Percentiles rank a stretch among this genome's conserved stretches.
These are phyloP conservation scores for Vultur gryphus DNA, from an alignment of 2,797 vertebrate species.

Conservation along the genomic window DNA sequence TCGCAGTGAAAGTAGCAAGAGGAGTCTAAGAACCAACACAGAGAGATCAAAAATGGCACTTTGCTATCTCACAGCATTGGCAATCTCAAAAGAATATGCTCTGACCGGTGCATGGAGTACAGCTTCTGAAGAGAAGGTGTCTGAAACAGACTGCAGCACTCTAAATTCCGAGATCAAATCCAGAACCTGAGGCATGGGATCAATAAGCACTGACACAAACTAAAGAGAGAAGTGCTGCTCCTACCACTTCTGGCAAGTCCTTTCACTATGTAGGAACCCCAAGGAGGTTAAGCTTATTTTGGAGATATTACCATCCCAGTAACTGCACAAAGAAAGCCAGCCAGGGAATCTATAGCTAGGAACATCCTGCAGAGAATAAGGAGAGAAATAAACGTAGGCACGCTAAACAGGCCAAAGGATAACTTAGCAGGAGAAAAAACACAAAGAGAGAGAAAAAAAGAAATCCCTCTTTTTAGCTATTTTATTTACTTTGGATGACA, in stretches of 20 bases:
- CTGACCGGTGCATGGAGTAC: accelerated
- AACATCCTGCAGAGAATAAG: background rate
- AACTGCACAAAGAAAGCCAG: background rate
- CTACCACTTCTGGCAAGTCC: background rate
- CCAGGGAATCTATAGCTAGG: background rate
- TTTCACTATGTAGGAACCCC: background rate
- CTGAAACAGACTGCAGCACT: background rate
- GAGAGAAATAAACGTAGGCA: background rate
- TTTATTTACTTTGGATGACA: background rate
- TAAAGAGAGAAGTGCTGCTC: background rate
- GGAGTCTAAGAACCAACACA: background rate
- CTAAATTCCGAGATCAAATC: background rate
- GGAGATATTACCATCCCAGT: background rate
- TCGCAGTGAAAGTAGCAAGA: background rate
- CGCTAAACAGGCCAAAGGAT: background rate
- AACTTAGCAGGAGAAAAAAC: background rate
- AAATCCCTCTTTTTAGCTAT: background rate
- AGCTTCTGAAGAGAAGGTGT: background rate
- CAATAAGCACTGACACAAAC: background rate
- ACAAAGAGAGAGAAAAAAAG: background rate
- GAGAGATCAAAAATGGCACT: background rate
- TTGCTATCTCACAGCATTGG: background rate
- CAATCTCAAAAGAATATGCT: background rate
- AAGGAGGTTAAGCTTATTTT: background rate
- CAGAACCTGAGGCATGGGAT: background rate